Conservation (phyloP, 2,113 vertebrate genomes). For the Muntiacus reevesi region DNA sequence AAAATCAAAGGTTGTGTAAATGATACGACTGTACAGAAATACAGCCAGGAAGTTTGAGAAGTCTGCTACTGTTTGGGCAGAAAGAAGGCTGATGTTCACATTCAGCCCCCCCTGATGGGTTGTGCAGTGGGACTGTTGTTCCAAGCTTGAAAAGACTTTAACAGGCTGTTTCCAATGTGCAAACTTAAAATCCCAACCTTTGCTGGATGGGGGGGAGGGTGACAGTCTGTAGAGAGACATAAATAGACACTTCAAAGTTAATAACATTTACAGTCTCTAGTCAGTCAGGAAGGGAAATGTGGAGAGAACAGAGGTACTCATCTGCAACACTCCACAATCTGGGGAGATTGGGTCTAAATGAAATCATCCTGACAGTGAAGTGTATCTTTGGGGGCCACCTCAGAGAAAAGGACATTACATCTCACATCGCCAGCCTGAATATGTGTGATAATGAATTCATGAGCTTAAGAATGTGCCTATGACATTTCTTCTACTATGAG, state of each 20-base stretch:
- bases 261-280: background rate
- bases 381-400: conserved; percentile 43
- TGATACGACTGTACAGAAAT: background rate
- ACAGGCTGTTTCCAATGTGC: background rate
- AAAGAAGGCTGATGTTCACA: background rate
- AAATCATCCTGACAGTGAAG: conserved; percentile 62
- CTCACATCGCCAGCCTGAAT: conserved; percentile 59
- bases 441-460: conserved; percentile 75
- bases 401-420: conserved; percentile 46
- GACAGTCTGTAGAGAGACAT: background rate
- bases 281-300: background rate
- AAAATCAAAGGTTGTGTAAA: background rate
- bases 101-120: background rate
- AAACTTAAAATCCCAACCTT: background rate
- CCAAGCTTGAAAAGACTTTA: conserved; percentile 44
- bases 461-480: conserved; percentile 57
- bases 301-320: background rate
- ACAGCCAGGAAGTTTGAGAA: conserved; percentile 25
- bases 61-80: conserved; percentile 25
- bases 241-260: background rate
- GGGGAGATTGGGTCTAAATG: conserved; percentile 64
- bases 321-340: conserved; percentile 36
- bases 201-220: no score
- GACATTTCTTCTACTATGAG: conserved; percentile 70
- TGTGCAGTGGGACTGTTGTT: background rate